These are phyloP conservation scores for Chouioia cunea DNA, from an alignment of 2,888 invertebrate genomes.

Conservation along the genomic window DNA sequence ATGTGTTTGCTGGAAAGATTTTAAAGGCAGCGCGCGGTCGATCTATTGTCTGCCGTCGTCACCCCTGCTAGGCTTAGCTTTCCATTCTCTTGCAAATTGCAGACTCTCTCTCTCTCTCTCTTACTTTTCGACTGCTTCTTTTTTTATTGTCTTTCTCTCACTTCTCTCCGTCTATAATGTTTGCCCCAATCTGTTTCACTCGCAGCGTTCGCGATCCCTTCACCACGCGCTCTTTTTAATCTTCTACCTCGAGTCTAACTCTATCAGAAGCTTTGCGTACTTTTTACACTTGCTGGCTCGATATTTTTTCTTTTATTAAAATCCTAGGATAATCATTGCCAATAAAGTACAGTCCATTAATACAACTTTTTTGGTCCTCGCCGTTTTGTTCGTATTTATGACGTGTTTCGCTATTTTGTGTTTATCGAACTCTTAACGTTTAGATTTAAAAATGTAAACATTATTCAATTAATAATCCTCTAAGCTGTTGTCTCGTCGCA, in stretches of 20 bases:
- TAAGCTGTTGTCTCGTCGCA: too few species aligned
- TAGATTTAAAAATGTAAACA: too few species aligned
- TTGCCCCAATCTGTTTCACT: background rate
- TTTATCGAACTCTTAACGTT: too few species aligned
- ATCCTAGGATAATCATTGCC: too few species aligned
- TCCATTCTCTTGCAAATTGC: slow-evolving; percentile 68
- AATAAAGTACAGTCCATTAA: too few species aligned
- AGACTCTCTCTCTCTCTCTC: slow-evolving; percentile 61
- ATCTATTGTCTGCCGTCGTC: slow-evolving; percentile 61
- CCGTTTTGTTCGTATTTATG: too few species aligned
- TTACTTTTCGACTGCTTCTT: slow-evolving; percentile 5
- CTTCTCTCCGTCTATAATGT: background rate
- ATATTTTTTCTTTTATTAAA: slow-evolving; percentile 1
- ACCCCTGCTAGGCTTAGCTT: slow-evolving; percentile 67
- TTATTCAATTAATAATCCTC: too few species aligned
- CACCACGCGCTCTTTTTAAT: slow-evolving; percentile 1
- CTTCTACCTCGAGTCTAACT: background rate
- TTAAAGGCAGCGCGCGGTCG: slow-evolving; percentile 65
- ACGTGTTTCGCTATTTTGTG: too few species aligned
- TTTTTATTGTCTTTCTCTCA: slow-evolving; percentile 8
- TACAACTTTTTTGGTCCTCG: too few species aligned
- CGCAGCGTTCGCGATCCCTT: slow-evolving; percentile 1
- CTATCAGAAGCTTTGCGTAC: slow-evolving; percentile 18
- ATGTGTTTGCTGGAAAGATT: slow-evolving; percentile 67
- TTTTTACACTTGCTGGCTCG: slow-evolving; percentile 16